These are phyloP conservation scores for Heliconius melpomene DNA, from an alignment of 1,140 invertebrate genomes.

Conservation along the genomic window DNA sequence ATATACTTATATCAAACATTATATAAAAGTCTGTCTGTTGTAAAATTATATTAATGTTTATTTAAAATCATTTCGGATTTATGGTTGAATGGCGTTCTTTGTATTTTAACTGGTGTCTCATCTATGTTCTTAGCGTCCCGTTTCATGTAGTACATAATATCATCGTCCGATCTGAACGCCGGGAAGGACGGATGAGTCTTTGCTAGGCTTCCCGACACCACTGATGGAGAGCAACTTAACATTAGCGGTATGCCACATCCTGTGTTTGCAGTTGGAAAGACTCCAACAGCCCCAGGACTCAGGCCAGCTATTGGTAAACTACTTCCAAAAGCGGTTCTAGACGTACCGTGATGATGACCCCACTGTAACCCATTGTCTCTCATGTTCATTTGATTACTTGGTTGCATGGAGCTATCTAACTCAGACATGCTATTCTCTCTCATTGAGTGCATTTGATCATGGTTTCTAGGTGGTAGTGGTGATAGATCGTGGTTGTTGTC, in stretches of 20 bases:
- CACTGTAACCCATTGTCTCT: constrained; percentile 43
- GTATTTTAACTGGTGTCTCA: constrained; percentile 36
- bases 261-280: constrained; percentile 65
- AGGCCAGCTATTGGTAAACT: constrained; percentile 15
- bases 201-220: constrained; percentile 64
- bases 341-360: constrained; percentile 34
- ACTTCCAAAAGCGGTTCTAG: constrained; percentile 38
- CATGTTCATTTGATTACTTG: constrained; percentile 50
- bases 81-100: constrained; percentile 38
- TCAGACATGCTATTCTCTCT: constrained; percentile 39
- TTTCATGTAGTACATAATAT: constrained; percentile 59
- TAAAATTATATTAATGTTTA: constrained; percentile 16
- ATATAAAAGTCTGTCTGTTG: background rate
- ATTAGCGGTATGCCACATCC: constrained; percentile 66
- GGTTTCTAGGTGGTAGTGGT: constrained; percentile 20
- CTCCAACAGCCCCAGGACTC: constrained; percentile 53
- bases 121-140: constrained; percentile 52
- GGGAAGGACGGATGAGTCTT: constrained; percentile 51
- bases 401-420: constrained; percentile 47
- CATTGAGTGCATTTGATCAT: constrained; percentile 35
- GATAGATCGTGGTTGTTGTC: constrained; percentile 20
- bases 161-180: constrained; percentile 56
- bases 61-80: constrained; percentile 41
- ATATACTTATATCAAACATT: background rate
- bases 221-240: constrained; percentile 67